These are phyloP conservation scores for Tenebrio molitor DNA, from an alignment of 1,140 invertebrate species.

Conservation along the genomic window DNA sequence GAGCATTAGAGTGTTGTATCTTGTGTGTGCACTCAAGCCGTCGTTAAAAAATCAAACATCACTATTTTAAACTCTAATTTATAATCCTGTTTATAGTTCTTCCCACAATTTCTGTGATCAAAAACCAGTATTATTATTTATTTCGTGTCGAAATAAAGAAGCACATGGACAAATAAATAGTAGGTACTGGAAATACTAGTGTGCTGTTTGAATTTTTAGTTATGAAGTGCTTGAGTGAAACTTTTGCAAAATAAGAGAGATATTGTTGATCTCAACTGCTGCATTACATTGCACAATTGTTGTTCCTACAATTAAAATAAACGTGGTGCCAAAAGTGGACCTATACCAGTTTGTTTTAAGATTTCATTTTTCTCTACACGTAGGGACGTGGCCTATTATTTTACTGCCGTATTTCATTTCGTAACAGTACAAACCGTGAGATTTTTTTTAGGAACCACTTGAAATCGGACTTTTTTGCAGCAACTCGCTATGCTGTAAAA, in stretches of 20 bases:
- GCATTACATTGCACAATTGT: conserved; percentile 53
- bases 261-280: conserved; percentile 51
- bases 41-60: conserved; percentile 21
- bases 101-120: conserved; percentile 38
- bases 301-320: conserved; percentile 48
- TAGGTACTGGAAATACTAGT: conserved; percentile 12
- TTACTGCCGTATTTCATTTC: conserved; percentile 49
- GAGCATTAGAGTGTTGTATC: conserved; percentile 43
- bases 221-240: conserved; percentile 25
- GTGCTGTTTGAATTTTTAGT: conserved; percentile 28
- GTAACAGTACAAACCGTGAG: conserved; percentile 48
- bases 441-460: conserved; percentile 23
- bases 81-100: conserved; percentile 19
- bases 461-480: background rate
- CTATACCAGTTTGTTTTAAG: conserved; percentile 27
- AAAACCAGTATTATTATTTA: conserved; percentile 35
- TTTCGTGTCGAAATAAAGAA: background rate
- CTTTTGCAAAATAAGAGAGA: conserved; percentile 42
- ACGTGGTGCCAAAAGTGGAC: conserved; percentile 48
- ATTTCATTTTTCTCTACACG: background rate
- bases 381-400: conserved; percentile 38
- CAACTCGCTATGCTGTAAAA: background rate
- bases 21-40: conserved; percentile 17
- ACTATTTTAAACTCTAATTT: conserved; percentile 27
- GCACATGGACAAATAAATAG: conserved; percentile 13